Conservation (phyloP, 2,113 vertebrate genomes). For the Calyptommatus sinebrachiatus region DNA sequence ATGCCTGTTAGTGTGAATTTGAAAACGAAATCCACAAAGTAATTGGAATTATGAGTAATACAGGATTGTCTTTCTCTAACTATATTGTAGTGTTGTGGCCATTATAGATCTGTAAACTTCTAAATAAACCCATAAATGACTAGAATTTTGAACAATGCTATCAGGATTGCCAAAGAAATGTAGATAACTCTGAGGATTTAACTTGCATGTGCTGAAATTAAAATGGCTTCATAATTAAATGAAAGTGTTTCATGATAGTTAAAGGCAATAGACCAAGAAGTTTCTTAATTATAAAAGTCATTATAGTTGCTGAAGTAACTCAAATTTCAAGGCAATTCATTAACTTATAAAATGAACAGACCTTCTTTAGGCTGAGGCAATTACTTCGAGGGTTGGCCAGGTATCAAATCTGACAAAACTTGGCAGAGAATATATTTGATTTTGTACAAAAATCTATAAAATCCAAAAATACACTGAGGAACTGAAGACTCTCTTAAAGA, state of each 20-base stretch:
- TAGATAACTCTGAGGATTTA: constrained; percentile 20
- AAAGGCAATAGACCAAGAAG: constrained; percentile 27
- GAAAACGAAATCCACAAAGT: constrained; percentile 7
- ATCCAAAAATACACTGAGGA: constrained; percentile 4
- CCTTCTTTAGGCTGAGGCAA: constrained; percentile 38
- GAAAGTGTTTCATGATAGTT: constrained; percentile 22
- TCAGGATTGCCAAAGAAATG: neutral
- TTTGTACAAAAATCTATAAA: neutral
- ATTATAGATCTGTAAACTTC: neutral
- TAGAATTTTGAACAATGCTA: constrained; percentile 17
- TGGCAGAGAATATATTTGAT: constrained; percentile 9
- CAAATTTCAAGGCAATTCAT: constrained; percentile 25
- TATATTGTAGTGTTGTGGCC: neutral
- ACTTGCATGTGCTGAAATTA: neutral
- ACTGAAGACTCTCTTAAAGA: neutral
- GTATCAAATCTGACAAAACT: constrained; percentile 27
- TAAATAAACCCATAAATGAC: neutral
- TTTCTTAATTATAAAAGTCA: constrained; percentile 36
- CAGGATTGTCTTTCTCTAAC: neutral
- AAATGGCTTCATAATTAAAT: constrained; percentile 34
- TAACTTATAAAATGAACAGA: constrained; percentile 22
- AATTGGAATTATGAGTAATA: neutral
- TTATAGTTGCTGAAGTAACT: constrained; percentile 38
- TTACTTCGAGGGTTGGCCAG: constrained; percentile 6
- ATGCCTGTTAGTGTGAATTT: neutral